Conservation (phyloP, 2,888 invertebrate species). For the Phortica magna region DNA sequence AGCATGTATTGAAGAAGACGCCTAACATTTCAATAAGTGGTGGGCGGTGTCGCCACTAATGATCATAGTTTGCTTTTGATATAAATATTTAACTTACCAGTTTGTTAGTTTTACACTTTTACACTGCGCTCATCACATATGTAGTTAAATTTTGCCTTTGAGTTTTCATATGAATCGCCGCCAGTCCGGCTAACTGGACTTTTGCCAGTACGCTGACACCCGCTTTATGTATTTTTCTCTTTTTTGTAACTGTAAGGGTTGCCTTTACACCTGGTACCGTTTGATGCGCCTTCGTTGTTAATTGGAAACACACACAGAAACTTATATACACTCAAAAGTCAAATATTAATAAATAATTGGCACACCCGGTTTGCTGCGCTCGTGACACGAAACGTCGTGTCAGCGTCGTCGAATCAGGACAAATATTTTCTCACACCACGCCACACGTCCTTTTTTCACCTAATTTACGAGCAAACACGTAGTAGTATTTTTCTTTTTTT, state of each 20-base stretch:
- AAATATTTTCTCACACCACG: background rate
- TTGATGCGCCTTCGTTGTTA: background rate
- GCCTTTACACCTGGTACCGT: background rate
- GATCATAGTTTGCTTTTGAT: background rate
- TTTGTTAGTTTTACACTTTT: conserved; percentile 2
- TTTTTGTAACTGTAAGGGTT: background rate
- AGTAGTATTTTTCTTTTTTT: background rate
- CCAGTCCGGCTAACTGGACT: background rate
- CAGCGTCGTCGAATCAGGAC: conserved; percentile 21
- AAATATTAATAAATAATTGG: conserved; percentile 31
- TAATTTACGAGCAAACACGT: background rate
- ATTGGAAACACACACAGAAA: conserved; percentile 2
- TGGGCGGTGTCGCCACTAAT: background rate
- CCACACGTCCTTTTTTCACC: background rate
- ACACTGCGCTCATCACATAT: background rate
- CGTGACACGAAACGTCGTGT: background rate
- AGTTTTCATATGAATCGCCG: no score
- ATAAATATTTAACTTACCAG: conserved; percentile 33
- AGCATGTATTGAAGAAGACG: background rate
- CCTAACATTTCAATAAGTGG: background rate
- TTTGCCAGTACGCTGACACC: no score
- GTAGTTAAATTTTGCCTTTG: conserved; percentile 3
- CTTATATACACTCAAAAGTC: background rate
- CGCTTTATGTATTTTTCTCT: background rate
- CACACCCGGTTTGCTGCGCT: conserved; percentile 21